Conservation (phyloP, 37 sponge, comb jelly and placozoan species). For the Bolinopsis microptera region DNA sequence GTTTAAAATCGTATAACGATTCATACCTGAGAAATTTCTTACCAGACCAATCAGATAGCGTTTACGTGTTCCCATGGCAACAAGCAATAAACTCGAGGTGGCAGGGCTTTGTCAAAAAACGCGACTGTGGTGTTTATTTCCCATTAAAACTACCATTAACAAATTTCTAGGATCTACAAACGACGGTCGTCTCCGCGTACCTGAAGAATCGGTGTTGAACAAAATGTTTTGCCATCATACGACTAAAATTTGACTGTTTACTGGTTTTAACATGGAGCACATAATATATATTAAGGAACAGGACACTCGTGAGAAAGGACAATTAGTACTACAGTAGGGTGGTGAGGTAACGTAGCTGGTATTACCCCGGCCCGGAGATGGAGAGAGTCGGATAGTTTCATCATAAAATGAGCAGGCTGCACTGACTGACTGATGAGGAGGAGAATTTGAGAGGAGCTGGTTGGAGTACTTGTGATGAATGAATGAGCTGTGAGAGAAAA, state of each 20-base stretch:
- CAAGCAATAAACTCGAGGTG: slow-evolving; percentile 16
- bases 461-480: too few relatives aligned
- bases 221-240: background rate
- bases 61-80: slow-evolving; percentile 15
- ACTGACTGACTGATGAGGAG: background rate
- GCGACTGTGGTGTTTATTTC: background rate
- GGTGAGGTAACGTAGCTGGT: background rate
- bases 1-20: background rate
- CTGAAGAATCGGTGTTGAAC: too few relatives aligned
- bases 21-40: background rate
- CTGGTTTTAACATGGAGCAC: background rate
- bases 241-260: background rate
- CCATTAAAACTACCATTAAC: slow-evolving; percentile 14
- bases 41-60: background rate
- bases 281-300: background rate
- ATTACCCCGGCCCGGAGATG: too few relatives aligned
- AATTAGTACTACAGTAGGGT: too few relatives aligned
- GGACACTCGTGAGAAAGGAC: background rate
- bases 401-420: too few relatives aligned
- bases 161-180: background rate
- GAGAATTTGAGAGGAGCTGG: too few relatives aligned
- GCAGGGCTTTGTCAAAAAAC: slow-evolving; percentile 49
- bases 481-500: background rate
- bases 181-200: too few relatives aligned
- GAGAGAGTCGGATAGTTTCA: too few relatives aligned